Conservation (phyloP, 2,113 vertebrate species). For the human region GRCh38 chr2:198017001-198017500, state of each 20-base stretch:
- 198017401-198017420: not conserved
- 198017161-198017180: not conserved
- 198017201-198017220: conserved; percentile 19
- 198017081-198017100: not conserved
- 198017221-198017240: not conserved
- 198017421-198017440: not conserved
- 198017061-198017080: not conserved
- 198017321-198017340: not conserved
- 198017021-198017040: not conserved
- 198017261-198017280: conserved; percentile 47
- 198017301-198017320: not conserved
- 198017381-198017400: not conserved
- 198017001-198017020: not conserved
- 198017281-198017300: not conserved
- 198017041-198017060: not conserved
- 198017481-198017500: not conserved
- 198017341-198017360: not conserved
- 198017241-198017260: not conserved
- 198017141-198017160: not conserved
- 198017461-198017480: not conserved
- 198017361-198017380: not conserved
- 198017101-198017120: not conserved
- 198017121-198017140: not conserved
- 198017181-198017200: not conserved
- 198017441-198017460: not conserved